These are phyloP conservation scores for Lepidocyrtinus sp. DNA, from an alignment of 2,888 invertebrate genomes.

Conservation along the genomic window DNA sequence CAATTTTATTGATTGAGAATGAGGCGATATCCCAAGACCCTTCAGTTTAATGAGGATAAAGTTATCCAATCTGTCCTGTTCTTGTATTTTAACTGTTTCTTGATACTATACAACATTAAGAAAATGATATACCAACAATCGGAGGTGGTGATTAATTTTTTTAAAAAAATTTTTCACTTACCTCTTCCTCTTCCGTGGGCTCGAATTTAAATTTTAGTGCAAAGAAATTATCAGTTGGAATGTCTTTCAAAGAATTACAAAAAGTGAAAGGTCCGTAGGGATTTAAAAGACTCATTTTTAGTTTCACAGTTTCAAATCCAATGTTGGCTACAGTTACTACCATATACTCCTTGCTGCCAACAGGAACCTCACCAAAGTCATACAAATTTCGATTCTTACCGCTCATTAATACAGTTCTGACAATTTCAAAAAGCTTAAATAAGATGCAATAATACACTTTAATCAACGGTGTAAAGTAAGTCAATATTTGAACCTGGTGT, in stretches of 20 bases:
- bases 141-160: background rate
- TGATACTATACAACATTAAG: conserved; percentile 40
- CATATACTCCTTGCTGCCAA: conserved; percentile 39
- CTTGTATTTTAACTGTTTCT: conserved; percentile 51
- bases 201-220: conserved; percentile 57
- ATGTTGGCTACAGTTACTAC: conserved; percentile 60
- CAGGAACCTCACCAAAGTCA: conserved; percentile 54
- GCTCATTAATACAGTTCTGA: conserved; percentile 49
- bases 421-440: conserved; percentile 6
- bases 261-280: conserved; percentile 64
- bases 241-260: conserved; percentile 57
- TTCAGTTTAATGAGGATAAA: conserved; percentile 26
- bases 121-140: no score
- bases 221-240: conserved; percentile 56
- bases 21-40: conserved; percentile 1
- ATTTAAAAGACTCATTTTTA: conserved; percentile 59
- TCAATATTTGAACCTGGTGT: conserved; percentile 42
- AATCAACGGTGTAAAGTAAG: no score
- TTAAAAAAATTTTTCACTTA: conserved; percentile 15
- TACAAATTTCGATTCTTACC: conserved; percentile 31
- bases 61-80: conserved; percentile 30
- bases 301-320: conserved; percentile 24
- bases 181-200: conserved; percentile 35
- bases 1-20: no score
- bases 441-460: no score